Evolutionary conservation across 2,113 vertebrate genomes (phyloP).

Genomic region (Strix aluco): DNA sequence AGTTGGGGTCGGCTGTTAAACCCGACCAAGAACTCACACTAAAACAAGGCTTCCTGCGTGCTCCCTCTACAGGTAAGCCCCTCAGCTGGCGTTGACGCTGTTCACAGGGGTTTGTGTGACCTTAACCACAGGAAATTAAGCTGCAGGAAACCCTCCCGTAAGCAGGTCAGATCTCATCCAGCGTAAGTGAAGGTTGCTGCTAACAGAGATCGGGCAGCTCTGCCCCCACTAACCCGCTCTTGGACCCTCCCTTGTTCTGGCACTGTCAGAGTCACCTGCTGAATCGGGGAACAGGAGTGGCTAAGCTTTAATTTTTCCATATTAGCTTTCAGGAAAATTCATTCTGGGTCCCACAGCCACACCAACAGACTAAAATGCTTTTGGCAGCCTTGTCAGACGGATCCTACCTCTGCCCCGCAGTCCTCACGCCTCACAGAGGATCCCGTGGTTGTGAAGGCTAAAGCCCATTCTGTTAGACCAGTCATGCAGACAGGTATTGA

Average conservation of each 20-base stretch:
- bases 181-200: not conserved
- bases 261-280: not conserved
- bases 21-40: not conserved
- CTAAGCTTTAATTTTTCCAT: not conserved
- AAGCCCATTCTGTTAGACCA: not conserved
- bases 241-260: not conserved
- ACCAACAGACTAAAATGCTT: not conserved
- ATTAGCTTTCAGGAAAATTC: not conserved
- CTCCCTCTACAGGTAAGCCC: not conserved
- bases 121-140: not conserved
- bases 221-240: not conserved
- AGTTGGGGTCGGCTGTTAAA: not conserved
- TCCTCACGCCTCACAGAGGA: not conserved
- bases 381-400: not conserved
- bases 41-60: not conserved
- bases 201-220: not conserved
- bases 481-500: not conserved
- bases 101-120: not conserved
- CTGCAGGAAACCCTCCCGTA: not conserved
- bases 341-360: not conserved
- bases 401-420: not conserved
- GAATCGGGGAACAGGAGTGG: not conserved
- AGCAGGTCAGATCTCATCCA: not conserved
- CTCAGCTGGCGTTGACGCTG: not conserved
- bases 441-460: not conserved